phyloP scores from a whole-genome alignment of 2,113 vertebrate genomes.

The Vombatus ursinus region DNA sequence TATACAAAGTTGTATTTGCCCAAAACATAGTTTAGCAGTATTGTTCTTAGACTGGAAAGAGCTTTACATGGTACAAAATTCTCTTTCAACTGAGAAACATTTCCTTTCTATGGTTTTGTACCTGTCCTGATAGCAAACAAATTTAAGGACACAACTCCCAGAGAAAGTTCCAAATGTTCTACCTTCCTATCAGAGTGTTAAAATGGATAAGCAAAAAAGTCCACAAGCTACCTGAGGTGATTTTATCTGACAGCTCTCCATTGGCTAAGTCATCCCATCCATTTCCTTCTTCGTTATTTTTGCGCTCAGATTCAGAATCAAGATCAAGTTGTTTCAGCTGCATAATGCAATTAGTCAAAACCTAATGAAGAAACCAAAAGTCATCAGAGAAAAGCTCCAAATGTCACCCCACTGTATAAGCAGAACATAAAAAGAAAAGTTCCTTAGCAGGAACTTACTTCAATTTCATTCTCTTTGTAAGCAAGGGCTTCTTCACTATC shows the following conservation, averaged over 20 bases:
- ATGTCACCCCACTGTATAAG: background rate
- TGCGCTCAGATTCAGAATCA: conserved; percentile 78
- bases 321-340: conserved; percentile 90
- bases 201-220: background rate
- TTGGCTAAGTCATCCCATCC: conserved; percentile 87
- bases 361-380: conserved; percentile 82
- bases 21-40: background rate
- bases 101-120: background rate
- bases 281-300: conserved; percentile 68
- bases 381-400: background rate
- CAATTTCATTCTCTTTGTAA: conserved; percentile 94
- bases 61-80: background rate
- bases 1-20: background rate
- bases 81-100: background rate
- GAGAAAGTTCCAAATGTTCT: background rate
- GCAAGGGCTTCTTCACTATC: conserved; percentile 91
- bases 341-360: conserved; percentile 93
- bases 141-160: fast-evolving
- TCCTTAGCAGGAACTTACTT: conserved; percentile 82
- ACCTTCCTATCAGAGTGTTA: background rate
- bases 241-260: conserved; percentile 87
- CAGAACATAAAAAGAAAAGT: background rate
- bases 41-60: background rate
- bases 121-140: background rate
- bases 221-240: background rate